These are phyloP conservation scores for Sturnus vulgaris DNA, from an alignment of 2,113 vertebrate species.

Conservation along the genomic window DNA sequence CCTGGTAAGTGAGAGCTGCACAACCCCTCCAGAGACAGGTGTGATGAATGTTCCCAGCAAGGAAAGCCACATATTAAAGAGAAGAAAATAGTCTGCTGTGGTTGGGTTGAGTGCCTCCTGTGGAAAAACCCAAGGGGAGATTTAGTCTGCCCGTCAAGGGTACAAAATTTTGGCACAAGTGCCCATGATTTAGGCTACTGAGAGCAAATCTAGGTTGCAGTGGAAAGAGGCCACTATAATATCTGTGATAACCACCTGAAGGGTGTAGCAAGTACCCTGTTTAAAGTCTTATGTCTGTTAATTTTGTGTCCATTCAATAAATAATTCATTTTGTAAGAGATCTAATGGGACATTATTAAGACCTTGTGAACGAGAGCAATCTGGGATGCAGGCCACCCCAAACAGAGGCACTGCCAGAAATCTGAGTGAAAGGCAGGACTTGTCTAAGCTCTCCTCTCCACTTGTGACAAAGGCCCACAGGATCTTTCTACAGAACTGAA, in stretches of 20 bases:
- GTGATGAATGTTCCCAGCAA: neutral
- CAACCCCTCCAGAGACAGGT: neutral
- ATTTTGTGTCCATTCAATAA: neutral
- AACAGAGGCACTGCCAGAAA: neutral
- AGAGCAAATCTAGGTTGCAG: neutral
- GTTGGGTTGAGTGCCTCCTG: neutral
- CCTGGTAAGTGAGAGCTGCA: neutral
- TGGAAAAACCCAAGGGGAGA: neutral
- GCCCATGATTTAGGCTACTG: neutral
- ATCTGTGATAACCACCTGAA: neutral
- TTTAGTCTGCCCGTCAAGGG: neutral
- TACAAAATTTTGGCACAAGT: neutral
- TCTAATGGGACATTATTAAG: too few relatives aligned
- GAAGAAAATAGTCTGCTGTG: neutral
- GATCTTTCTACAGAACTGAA: neutral
- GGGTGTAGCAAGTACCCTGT: neutral
- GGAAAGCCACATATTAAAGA: neutral
- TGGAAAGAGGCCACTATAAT: neutral
- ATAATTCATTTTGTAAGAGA: neutral
- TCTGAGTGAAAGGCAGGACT: neutral
- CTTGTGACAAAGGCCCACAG: neutral
- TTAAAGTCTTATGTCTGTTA: neutral
- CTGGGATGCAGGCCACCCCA: neutral
- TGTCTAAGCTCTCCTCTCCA: neutral
- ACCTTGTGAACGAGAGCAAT: fast-evolving